A percentile compares a stretch with the other conserved stretches of the same genome.
Evolutionary conservation across 2,797 vertebrate species (phyloP).

Genomic region (Sciurus vulgaris): DNA sequence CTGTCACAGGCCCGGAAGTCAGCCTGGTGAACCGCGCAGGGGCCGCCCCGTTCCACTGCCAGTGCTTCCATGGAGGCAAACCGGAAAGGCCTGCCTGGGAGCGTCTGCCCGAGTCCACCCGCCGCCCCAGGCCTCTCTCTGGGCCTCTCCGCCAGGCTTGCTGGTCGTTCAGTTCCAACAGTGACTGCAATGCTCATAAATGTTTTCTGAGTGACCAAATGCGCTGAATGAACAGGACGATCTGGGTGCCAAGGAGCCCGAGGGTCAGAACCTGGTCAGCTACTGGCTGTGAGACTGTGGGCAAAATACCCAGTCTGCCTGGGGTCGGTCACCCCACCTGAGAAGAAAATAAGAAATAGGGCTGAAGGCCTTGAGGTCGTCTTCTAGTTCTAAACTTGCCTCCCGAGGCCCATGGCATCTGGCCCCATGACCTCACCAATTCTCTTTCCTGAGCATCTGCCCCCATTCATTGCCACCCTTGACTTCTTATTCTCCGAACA

Average conservation of each 20-base stretch:
- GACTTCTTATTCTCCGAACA: not conserved
- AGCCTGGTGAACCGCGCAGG: not conserved
- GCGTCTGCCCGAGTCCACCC: not conserved
- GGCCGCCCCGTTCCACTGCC: not conserved
- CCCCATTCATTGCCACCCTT: too few relatives aligned
- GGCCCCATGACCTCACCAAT: not conserved
- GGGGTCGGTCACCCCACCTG: not conserved
- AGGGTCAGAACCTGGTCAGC: not conserved
- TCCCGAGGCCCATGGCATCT: not conserved
- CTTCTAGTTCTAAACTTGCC: not conserved
- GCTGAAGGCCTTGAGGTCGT: not conserved
- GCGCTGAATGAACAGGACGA: slow-evolving; percentile 12
- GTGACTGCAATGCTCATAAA: not conserved
- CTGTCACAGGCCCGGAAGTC: not conserved
- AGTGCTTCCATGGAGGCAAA: not conserved
- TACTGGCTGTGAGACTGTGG: not conserved
- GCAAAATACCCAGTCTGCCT: not conserved
- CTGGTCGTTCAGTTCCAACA: not conserved
- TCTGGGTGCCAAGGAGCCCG: not conserved
- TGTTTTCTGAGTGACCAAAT: not conserved
- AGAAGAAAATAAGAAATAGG: not conserved
- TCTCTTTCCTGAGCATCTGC: not conserved
- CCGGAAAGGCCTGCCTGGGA: not conserved
- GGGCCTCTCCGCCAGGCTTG: not conserved
- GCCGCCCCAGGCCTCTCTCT: not conserved